A percentile compares a stretch with the other conserved stretches of the same genome.
phyloP scores from a whole-genome alignment of 2,888 invertebrate species.

The Polydrusus pterygomalis region DNA sequence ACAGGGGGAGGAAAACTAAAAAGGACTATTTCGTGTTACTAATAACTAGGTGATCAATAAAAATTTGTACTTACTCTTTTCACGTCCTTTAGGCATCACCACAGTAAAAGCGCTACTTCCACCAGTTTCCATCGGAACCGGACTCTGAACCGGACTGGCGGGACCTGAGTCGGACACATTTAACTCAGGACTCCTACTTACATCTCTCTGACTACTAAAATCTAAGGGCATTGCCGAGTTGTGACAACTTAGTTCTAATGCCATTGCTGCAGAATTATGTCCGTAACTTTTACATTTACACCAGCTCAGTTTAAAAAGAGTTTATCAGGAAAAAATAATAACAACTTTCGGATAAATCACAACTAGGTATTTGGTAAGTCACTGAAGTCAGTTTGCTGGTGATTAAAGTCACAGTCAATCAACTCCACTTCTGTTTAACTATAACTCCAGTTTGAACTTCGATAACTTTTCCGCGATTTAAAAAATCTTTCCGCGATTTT shows the following conservation, averaged over 20 bases:
- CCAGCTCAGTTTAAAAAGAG: background rate
- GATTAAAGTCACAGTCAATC: background rate
- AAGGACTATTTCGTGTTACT: too few species aligned
- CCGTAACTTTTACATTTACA: conserved; percentile 34
- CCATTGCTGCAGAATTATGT: conserved; percentile 65
- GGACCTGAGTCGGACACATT: conserved; percentile 66
- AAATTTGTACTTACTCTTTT: conserved; percentile 38
- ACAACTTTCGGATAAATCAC: background rate
- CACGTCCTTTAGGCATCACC: conserved; percentile 79
- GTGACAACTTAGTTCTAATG: conserved; percentile 79
- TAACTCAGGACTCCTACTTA: conserved; percentile 66
- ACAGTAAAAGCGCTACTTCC: conserved; percentile 79
- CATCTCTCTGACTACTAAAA: conserved; percentile 75
- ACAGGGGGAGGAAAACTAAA: too few species aligned
- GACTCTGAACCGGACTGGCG: conserved; percentile 64
- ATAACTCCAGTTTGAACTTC: background rate
- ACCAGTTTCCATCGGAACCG: conserved; percentile 44
- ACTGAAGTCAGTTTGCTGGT: conserved; percentile 4
- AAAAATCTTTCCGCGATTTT: conserved; percentile 23
- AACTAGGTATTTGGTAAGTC: background rate
- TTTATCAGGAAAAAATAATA: background rate
- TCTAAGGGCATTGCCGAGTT: conserved; percentile 78
- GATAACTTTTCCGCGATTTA: conserved; percentile 2
- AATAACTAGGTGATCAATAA: too few species aligned
- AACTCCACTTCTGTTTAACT: too few species aligned